These are phyloP conservation scores for Ophraella communa DNA, from an alignment of 2,888 invertebrate genomes.

Conservation along the genomic window DNA sequence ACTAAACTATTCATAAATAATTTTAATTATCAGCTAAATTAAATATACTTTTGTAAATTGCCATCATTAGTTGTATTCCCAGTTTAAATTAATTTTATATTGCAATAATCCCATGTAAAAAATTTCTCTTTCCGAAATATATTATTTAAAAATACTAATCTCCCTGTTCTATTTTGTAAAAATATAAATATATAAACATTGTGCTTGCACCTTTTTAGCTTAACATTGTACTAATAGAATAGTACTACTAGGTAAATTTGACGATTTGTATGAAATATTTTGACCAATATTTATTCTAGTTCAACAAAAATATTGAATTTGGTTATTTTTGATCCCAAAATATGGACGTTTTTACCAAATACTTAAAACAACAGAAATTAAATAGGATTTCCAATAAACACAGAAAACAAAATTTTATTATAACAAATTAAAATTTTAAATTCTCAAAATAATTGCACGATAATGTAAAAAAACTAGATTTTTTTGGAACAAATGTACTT, in stretches of 20 bases:
- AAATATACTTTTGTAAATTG: background rate
- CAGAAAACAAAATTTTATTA: background rate
- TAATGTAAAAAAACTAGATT: background rate
- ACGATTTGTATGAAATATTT: background rate
- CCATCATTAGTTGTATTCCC: background rate
- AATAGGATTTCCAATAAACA: background rate
- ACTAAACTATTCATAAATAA: too few relatives aligned
- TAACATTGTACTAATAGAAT: background rate
- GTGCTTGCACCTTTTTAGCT: background rate
- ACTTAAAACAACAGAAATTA: background rate
- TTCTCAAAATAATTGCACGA: conserved; percentile 4
- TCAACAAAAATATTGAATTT: background rate
- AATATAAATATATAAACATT: background rate
- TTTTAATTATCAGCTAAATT: too few relatives aligned
- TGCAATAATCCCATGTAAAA: background rate
- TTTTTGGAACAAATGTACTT: background rate
- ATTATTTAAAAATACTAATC: background rate
- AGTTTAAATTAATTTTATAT: background rate
- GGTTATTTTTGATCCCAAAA: background rate
- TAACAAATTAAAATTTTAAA: background rate
- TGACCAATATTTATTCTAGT: background rate
- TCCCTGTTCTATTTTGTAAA: background rate
- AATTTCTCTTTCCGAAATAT: background rate
- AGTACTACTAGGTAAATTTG: too few relatives aligned
- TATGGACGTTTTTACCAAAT: background rate